Conservation (phyloP, 2,888 invertebrate species). For the Drosophila hamatofila region DNA sequence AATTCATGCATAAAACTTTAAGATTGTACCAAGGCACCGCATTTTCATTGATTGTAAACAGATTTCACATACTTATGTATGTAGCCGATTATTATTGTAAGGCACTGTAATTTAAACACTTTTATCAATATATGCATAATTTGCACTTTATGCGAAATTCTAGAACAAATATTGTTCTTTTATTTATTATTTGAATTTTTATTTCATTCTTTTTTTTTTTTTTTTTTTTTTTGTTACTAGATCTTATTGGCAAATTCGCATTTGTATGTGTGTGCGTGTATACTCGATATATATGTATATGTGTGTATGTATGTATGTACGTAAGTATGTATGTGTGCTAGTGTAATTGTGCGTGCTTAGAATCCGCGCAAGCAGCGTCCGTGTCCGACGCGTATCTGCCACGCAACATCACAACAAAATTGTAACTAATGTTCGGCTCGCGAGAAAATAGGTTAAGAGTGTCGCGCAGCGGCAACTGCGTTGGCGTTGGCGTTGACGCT, state of each 20-base stretch:
- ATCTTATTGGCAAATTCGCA: slow-evolving; percentile 40
- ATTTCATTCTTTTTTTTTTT: neutral
- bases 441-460: slow-evolving; percentile 83
- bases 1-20: slow-evolving; percentile 56
- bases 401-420: slow-evolving; percentile 85
- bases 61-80: slow-evolving; percentile 27
- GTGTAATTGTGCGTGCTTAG: slow-evolving; percentile 71
- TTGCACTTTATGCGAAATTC: slow-evolving; percentile 51
- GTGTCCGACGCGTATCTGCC: slow-evolving; percentile 83
- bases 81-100: slow-evolving; percentile 29
- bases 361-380: slow-evolving; percentile 82
- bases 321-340: slow-evolving; percentile 45
- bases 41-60: slow-evolving; percentile 55
- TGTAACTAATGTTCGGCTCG: slow-evolving; percentile 83
- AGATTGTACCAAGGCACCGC: slow-evolving; percentile 63
- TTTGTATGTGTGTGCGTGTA: slow-evolving; percentile 30
- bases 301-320: slow-evolving; percentile 21
- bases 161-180: slow-evolving; percentile 49
- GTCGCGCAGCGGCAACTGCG: slow-evolving; percentile 70
- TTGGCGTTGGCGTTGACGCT: slow-evolving; percentile 54
- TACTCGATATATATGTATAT: slow-evolving; percentile 12
- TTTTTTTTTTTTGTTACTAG: slow-evolving; percentile 48
- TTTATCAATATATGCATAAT: slow-evolving; percentile 25
- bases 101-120: slow-evolving; percentile 63
- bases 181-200: slow-evolving; percentile 10